Evolutionary conservation across 2,797 vertebrate genomes (phyloP).

Genomic region (Sebastes itinus): DNA sequence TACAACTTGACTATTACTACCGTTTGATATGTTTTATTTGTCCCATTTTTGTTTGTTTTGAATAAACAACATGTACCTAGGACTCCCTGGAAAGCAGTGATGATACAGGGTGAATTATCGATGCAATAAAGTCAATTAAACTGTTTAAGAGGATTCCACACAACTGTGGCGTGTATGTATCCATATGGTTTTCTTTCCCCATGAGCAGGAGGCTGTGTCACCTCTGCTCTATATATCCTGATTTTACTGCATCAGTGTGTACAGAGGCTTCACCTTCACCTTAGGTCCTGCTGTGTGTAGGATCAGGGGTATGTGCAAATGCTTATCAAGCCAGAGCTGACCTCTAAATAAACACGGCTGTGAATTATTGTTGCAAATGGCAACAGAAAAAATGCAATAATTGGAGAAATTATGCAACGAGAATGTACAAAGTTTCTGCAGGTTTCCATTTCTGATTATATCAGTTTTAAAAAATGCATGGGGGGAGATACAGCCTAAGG

Average conservation of each 20-base stretch:
- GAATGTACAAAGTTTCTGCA: not conserved
- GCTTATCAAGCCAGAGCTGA: not conserved
- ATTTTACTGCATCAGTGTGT: not conserved
- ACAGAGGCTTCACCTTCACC: not conserved
- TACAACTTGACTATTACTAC: too few species aligned
- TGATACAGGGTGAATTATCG: not conserved
- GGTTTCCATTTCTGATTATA: not conserved
- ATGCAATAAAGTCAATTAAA: not conserved
- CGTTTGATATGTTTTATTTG: too few species aligned
- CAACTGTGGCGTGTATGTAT: not conserved
- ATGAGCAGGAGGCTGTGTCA: not conserved
- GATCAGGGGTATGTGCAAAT: not conserved
- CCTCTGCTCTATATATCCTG: not conserved
- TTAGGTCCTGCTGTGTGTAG: not conserved
- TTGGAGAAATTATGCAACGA: not conserved
- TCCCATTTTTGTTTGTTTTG: too few species aligned
- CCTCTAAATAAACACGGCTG: not conserved
- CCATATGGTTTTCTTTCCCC: accelerated
- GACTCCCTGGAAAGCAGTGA: too few species aligned
- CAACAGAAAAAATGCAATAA: not conserved
- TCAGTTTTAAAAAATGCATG: not conserved
- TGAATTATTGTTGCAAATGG: slow-evolving; percentile 41
- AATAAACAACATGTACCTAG: too few species aligned
- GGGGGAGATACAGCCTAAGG: not conserved
- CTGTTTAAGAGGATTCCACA: not conserved